phyloP scores from a whole-genome alignment of 2,888 invertebrate species.

The Eupithecia vulgata region DNA sequence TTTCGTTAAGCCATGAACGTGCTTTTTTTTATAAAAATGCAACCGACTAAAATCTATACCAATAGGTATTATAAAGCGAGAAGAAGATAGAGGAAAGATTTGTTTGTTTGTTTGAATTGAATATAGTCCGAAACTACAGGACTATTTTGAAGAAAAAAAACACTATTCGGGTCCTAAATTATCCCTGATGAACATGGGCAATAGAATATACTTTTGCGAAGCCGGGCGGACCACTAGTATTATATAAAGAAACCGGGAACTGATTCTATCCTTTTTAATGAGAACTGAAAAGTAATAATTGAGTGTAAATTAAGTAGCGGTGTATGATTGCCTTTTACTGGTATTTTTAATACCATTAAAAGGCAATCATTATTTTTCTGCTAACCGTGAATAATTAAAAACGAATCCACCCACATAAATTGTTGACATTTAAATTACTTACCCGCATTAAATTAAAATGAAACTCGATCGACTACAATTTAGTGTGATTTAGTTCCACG shows the following conservation, averaged over 20 bases:
- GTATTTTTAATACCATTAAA: neutral
- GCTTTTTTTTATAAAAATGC: neutral
- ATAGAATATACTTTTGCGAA: too few species aligned
- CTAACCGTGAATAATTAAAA: slow-evolving; percentile 5
- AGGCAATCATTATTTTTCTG: neutral
- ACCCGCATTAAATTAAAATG: slow-evolving; percentile 35
- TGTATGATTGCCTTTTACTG: neutral
- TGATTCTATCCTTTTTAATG: neutral
- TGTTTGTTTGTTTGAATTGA: too few species aligned
- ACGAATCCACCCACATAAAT: slow-evolving; percentile 13
- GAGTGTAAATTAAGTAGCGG: neutral
- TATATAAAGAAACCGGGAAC: too few species aligned
- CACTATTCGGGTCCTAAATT: too few species aligned
- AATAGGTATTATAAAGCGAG: too few species aligned
- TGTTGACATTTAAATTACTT: slow-evolving; percentile 20
- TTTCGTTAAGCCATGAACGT: neutral
- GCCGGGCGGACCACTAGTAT: too few species aligned
- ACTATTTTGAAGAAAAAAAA: too few species aligned
- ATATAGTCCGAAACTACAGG: too few species aligned
- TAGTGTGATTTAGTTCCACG: slow-evolving; percentile 37
- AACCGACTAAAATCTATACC: neutral
- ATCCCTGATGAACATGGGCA: too few species aligned
- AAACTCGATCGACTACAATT: slow-evolving; percentile 44
- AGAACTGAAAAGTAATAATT: neutral
- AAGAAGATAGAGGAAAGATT: too few species aligned